These are phyloP conservation scores for Agonopterix alstromeriana DNA, from an alignment of 2,888 invertebrate genomes.

Conservation along the genomic window DNA sequence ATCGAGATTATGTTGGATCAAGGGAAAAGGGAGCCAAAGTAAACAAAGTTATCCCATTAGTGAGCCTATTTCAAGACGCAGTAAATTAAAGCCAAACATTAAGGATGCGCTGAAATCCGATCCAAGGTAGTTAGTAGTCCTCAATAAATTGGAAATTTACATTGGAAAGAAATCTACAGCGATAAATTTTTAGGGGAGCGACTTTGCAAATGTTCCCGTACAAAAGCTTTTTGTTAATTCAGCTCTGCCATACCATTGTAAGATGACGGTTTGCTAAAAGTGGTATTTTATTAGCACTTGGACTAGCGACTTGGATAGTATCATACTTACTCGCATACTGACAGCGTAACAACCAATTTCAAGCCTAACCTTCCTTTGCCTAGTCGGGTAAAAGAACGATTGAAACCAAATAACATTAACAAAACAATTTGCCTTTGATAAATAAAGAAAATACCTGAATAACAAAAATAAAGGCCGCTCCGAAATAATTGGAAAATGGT, in stretches of 20 bases:
- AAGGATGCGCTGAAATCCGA: slow-evolving; percentile 25
- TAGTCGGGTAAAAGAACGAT: too few species aligned
- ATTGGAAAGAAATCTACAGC: slow-evolving; percentile 18
- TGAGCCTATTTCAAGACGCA: slow-evolving; percentile 28
- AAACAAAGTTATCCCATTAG: slow-evolving; percentile 28
- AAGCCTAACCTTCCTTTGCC: too few species aligned
- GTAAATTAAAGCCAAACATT: slow-evolving; percentile 34
- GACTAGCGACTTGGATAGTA: too few species aligned
- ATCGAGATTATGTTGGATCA: slow-evolving; percentile 16
- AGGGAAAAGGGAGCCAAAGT: slow-evolving; percentile 19
- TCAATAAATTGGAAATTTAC: slow-evolving; percentile 27
- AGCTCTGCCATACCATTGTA: too few species aligned
- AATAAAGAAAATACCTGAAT: background rate
- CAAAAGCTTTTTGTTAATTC: too few species aligned
- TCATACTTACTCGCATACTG: too few species aligned
- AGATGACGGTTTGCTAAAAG: too few species aligned
- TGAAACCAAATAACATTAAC: too few species aligned
- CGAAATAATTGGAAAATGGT: slow-evolving; percentile 5
- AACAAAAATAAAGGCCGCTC: slow-evolving; percentile 1
- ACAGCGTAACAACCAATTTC: too few species aligned
- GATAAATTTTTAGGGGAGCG: slow-evolving; percentile 7
- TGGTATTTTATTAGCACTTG: too few species aligned
- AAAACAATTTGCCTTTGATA: too few species aligned
- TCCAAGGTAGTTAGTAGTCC: slow-evolving; percentile 20
- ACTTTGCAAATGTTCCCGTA: background rate